Percentiles rank a stretch among this genome's conserved stretches.
Conservation (phyloP, 2,797 vertebrate genomes). For the Myripristis murdjan region DNA sequence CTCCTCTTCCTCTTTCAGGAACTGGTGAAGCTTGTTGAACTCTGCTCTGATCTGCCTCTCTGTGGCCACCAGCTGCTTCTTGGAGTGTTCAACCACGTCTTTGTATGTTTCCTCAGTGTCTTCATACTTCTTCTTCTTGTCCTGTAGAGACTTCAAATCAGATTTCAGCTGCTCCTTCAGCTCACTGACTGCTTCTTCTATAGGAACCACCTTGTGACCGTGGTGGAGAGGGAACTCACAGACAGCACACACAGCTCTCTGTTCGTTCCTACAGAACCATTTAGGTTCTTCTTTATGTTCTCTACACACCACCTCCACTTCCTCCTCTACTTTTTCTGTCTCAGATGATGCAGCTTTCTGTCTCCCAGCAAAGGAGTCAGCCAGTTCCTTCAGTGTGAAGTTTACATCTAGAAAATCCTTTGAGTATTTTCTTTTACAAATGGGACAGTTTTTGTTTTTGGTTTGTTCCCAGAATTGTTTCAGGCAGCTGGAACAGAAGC, state of each 20-base stretch:
- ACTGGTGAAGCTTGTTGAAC: conserved; percentile 81
- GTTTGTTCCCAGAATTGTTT: conserved; percentile 73
- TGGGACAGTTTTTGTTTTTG: conserved; percentile 32
- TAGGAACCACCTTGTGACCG: conserved; percentile 44
- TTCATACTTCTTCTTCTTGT: conserved; percentile 22
- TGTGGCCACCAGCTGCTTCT: conserved; percentile 37
- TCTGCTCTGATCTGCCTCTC: conserved; percentile 55
- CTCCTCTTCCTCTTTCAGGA: conserved; percentile 80
- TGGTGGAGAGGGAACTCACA: too few species aligned
- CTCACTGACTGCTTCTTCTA: conserved; percentile 46
- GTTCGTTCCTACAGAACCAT: conserved; percentile 40
- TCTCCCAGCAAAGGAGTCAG: conserved; percentile 10
- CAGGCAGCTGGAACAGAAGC: conserved; percentile 85
- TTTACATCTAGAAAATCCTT: fast-evolving
- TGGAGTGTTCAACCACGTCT: conserved; percentile 15
- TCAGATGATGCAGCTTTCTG: not conserved
- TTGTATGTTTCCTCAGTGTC: conserved; percentile 14
- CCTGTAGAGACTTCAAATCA: conserved; percentile 27
- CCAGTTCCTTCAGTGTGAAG: conserved; percentile 21
- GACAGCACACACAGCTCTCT: conserved; percentile 41
- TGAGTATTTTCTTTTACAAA: conserved; percentile 35
- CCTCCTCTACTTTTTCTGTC: not conserved
- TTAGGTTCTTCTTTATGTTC: conserved; percentile 21
- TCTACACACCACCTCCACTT: not conserved
- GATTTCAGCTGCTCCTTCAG: conserved; percentile 36